These are phyloP conservation scores for Ursus arctos DNA, from an alignment of 2,113 vertebrate genomes.

Conservation along the genomic window DNA sequence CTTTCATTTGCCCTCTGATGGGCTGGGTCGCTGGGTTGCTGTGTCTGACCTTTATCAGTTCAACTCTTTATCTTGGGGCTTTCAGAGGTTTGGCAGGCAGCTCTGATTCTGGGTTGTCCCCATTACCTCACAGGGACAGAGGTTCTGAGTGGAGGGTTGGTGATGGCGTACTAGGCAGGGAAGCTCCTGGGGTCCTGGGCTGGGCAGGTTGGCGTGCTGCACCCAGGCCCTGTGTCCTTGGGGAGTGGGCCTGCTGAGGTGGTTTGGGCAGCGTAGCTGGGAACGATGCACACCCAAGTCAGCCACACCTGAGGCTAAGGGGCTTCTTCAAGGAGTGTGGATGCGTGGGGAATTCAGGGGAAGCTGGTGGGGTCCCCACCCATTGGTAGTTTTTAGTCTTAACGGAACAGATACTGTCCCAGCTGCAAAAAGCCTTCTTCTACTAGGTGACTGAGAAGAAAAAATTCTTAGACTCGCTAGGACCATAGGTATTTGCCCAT, in stretches of 20 bases:
- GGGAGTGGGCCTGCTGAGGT: neutral
- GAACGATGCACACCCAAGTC: neutral
- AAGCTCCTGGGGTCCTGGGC: neutral
- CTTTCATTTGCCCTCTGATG: constrained; percentile 27
- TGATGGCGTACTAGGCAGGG: neutral
- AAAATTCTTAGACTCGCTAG: constrained; percentile 4
- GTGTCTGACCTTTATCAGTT: constrained; percentile 59
- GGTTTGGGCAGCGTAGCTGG: neutral
- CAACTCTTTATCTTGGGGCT: constrained; percentile 27
- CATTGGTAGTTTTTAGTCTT: neutral
- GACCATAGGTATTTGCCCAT: neutral
- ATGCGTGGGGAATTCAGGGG: neutral
- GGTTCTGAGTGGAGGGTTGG: neutral
- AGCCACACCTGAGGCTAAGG: neutral
- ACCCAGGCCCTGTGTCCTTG: constrained; percentile 10
- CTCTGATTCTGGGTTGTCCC: constrained; percentile 42
- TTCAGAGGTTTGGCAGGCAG: neutral
- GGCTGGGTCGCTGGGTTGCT: neutral
- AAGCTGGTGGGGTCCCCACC: neutral
- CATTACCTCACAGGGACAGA: constrained; percentile 2
- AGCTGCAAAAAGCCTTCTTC: neutral
- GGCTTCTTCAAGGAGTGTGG: neutral
- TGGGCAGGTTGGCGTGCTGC: neutral
- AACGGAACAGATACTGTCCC: neutral
- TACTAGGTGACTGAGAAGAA: neutral